Evolutionary conservation across 2,888 invertebrate genomes (phyloP).

Genomic region (Gymnoscelis rufifasciata): DNA sequence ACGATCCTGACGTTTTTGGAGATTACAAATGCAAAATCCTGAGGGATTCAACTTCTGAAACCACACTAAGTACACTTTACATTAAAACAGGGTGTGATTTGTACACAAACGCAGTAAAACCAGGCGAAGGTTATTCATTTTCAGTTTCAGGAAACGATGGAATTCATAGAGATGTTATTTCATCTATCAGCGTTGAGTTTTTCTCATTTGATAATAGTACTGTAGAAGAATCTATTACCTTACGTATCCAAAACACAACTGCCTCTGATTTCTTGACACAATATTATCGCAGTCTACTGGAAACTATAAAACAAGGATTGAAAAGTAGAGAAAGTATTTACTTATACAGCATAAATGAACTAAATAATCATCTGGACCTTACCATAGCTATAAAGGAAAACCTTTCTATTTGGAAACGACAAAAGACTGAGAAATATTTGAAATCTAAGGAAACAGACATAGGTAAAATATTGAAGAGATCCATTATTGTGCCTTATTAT

Average conservation of each 20-base stretch:
- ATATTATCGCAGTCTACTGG: conserved; percentile 86
- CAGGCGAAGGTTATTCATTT: conserved; percentile 86
- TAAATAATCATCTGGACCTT: conserved; percentile 82
- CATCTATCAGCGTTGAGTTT: conserved; percentile 91
- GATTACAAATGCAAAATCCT: conserved; percentile 92
- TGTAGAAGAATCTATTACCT: conserved; percentile 88
- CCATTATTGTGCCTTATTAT: conserved; percentile 84
- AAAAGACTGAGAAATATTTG: conserved; percentile 82
- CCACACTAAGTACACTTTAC: conserved; percentile 78
- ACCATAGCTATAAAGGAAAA: conserved; percentile 83
- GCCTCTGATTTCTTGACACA: conserved; percentile 87
- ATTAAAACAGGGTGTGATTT: conserved; percentile 90
- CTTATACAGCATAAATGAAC: conserved; percentile 87
- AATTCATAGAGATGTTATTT: conserved; percentile 90
- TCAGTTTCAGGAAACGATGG: conserved; percentile 94
- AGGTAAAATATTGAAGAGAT: conserved; percentile 80
- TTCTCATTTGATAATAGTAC: conserved; percentile 88
- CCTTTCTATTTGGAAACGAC: conserved; percentile 81
- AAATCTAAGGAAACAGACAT: conserved; percentile 82
- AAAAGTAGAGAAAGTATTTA: conserved; percentile 81
- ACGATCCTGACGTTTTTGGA: conserved; percentile 93
- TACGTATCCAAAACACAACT: conserved; percentile 86
- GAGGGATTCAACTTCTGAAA: conserved; percentile 81
- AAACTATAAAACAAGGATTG: conserved; percentile 83
- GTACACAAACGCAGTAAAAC: conserved; percentile 84